A percentile compares a stretch with the other conserved stretches of the same genome.
These are phyloP conservation scores for Cottoperca gobio DNA, from an alignment of 2,797 vertebrate species.

Conservation along the genomic window DNA sequence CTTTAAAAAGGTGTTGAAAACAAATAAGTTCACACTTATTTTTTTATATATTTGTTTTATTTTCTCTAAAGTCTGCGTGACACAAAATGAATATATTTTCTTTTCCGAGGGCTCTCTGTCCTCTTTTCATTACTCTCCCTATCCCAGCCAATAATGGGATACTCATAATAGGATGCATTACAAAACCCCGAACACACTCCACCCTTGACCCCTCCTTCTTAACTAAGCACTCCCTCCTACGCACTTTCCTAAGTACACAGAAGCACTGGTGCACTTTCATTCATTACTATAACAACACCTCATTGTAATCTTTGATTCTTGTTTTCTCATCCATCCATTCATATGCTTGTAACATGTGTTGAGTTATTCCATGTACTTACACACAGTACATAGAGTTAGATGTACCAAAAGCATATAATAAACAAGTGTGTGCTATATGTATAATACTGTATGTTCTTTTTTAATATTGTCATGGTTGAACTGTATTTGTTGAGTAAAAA, in stretches of 20 bases:
- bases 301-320: neutral
- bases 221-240: neutral
- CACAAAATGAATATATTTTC: neutral
- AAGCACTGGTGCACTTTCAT: conserved; percentile 12
- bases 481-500: too few species aligned
- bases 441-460: neutral
- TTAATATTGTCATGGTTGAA: neutral
- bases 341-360: neutral
- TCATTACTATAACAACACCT: conserved; percentile 15
- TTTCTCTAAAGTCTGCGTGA: conserved; percentile 7
- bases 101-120: neutral
- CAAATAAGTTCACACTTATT: neutral
- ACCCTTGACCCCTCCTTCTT: neutral
- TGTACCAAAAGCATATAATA: neutral
- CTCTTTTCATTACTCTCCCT: neutral
- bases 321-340: neutral
- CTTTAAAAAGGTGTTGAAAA: conserved; percentile 2
- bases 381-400: neutral
- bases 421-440: too few species aligned
- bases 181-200: neutral
- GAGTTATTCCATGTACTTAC: neutral
- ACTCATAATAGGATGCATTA: conserved; percentile 35
- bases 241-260: conserved; percentile 15
- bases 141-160: neutral
- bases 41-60: neutral